Conservation (phyloP, 2,797 vertebrate genomes). For the Falco peregrinus region DNA sequence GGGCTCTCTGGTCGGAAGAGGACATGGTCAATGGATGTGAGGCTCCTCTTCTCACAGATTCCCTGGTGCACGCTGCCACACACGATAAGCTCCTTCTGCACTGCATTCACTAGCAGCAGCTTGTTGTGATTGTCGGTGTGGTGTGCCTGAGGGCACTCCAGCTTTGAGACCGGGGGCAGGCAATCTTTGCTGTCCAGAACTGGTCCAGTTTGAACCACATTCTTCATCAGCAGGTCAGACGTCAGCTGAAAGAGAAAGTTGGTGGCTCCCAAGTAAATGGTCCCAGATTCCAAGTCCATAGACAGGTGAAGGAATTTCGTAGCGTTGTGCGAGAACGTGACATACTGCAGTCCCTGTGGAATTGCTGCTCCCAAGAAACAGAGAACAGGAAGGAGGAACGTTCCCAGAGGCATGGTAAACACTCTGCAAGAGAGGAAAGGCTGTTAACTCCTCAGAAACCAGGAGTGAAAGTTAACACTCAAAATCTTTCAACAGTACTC, state of each 20-base stretch:
- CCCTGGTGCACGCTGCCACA: slow-evolving; percentile 96
- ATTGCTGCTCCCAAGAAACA: slow-evolving; percentile 75
- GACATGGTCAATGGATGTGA: slow-evolving; percentile 77
- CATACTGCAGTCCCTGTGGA: slow-evolving; percentile 71
- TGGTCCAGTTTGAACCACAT: slow-evolving; percentile 83
- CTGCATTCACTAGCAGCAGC: slow-evolving; percentile 87
- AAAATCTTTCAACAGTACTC: background rate
- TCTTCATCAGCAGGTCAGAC: slow-evolving; percentile 79
- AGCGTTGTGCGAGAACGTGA: slow-evolving; percentile 81
- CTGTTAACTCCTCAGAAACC: background rate
- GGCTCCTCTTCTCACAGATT: slow-evolving; percentile 91
- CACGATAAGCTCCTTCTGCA: slow-evolving; percentile 88
- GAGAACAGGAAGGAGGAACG: slow-evolving; percentile 76
- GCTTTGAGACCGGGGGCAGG: slow-evolving; percentile 87
- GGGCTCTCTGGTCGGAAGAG: slow-evolving; percentile 89
- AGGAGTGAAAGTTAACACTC: background rate
- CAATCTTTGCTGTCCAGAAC: slow-evolving; percentile 93
- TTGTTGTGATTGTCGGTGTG: slow-evolving; percentile 92
- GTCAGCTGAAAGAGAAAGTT: slow-evolving; percentile 93
- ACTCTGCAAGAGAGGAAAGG: slow-evolving; percentile 74
- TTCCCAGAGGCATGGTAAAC: slow-evolving; percentile 87
- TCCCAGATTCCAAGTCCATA: slow-evolving; percentile 82
- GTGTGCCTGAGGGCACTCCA: slow-evolving; percentile 89
- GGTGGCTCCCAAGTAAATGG: slow-evolving; percentile 91
- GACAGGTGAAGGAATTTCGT: slow-evolving; percentile 91